Evolutionary conservation across 2,888 invertebrate genomes (phyloP).

Genomic region (Scaeva pyrastri): DNA sequence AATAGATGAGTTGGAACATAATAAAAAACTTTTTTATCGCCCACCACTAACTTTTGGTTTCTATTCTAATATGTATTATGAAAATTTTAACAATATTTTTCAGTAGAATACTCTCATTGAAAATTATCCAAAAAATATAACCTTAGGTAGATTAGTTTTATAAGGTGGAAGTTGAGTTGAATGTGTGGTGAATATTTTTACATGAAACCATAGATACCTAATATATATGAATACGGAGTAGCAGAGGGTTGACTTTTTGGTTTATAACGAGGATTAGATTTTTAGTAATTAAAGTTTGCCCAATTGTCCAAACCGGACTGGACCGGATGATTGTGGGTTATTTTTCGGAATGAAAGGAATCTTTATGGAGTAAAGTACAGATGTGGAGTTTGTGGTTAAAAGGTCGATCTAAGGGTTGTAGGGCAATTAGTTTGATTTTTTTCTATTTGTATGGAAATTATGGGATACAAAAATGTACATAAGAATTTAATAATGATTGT

Average conservation of each 20-base stretch:
- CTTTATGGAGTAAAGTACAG: too few relatives aligned
- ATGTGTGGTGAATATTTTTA: conserved; percentile 7
- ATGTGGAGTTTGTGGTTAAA: neutral
- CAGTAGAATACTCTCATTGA: conserved; percentile 56
- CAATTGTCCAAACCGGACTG: neutral
- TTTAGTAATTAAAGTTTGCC: conserved; percentile 60
- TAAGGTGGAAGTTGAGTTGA: neutral
- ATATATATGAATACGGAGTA: neutral
- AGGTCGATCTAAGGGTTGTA: neutral
- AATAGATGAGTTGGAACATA: conserved; percentile 2
- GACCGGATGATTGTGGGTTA: conserved; percentile 19
- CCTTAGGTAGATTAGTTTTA: conserved; percentile 8
- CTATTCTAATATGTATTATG: conserved; percentile 54
- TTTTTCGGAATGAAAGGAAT: conserved; percentile 19
- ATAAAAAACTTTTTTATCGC: conserved; percentile 48
- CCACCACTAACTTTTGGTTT: conserved; percentile 47
- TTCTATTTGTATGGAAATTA: neutral
- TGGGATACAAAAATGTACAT: conserved; percentile 15
- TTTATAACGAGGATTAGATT: conserved; percentile 40
- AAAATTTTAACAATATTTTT: conserved; percentile 55
- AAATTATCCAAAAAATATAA: conserved; percentile 59
- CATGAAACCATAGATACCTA: neutral
- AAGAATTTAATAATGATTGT: conserved; percentile 12
- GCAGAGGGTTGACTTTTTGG: conserved; percentile 28
- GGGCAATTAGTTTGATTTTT: neutral